These are phyloP conservation scores for Ceraclea dissimilis DNA, from an alignment of 2,888 invertebrate species.

Conservation along the genomic window DNA sequence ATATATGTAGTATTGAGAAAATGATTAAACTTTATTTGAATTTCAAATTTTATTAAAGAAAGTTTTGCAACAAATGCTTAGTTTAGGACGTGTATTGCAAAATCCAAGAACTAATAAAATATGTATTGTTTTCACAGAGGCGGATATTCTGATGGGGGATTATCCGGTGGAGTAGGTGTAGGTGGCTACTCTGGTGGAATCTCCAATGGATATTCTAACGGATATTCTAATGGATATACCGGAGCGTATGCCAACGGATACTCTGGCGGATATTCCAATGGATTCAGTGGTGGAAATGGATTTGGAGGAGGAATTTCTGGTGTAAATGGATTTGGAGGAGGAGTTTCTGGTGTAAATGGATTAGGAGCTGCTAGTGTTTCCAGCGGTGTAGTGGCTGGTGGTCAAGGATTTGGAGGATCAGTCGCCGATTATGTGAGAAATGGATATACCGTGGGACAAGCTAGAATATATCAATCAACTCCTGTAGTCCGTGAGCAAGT, in stretches of 20 bases:
- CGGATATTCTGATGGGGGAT: not conserved
- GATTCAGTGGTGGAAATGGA: not conserved
- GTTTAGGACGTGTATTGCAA: too few relatives aligned
- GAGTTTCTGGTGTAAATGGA: not conserved
- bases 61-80: too few relatives aligned
- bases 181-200: not conserved
- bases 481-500: conserved; percentile 3
- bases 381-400: not conserved
- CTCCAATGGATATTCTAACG: not conserved
- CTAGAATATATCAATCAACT: not conserved
- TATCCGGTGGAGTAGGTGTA: not conserved
- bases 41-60: too few relatives aligned
- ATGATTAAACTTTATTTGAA: too few relatives aligned
- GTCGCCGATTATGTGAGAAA: not conserved
- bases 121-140: too few relatives aligned
- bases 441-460: not conserved
- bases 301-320: not conserved
- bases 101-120: too few relatives aligned
- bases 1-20: too few relatives aligned
- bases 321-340: not conserved
- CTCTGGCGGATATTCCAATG: too few relatives aligned
- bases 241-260: too few relatives aligned
- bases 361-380: too few relatives aligned
- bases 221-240: not conserved
- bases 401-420: not conserved